phyloP scores from a whole-genome alignment of 2,797 vertebrate genomes.

The Spea hammondii region DNA sequence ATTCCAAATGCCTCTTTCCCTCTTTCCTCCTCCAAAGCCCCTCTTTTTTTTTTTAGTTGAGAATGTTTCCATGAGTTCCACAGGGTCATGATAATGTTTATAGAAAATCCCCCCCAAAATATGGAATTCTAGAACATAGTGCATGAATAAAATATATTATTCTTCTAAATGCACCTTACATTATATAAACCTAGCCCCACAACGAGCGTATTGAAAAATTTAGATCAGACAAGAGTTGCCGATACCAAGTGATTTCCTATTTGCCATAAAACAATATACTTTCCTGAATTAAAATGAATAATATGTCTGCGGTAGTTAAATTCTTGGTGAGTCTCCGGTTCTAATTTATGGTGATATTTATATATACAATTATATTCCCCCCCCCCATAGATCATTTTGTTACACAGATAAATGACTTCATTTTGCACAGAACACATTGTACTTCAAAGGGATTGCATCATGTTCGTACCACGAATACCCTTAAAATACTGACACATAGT shows the following conservation, averaged over 20 bases:
- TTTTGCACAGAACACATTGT: constrained; percentile 28
- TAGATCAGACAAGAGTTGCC: background rate
- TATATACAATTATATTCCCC: background rate
- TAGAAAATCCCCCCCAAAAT: too few relatives aligned
- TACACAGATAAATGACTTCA: constrained; percentile 16
- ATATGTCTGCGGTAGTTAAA: constrained; percentile 16
- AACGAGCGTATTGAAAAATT: background rate
- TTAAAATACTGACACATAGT: background rate
- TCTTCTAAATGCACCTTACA: too few relatives aligned
- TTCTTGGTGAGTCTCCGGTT: constrained; percentile 23
- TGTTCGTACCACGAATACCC: constrained; percentile 25
- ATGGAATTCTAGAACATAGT: too few relatives aligned
- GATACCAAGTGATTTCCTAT: constrained; percentile 3
- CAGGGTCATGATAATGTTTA: too few relatives aligned
- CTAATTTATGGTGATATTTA: constrained; percentile 6
- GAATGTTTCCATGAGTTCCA: too few relatives aligned
- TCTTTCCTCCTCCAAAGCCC: too few relatives aligned
- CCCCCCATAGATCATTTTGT: background rate
- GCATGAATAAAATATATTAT: too few relatives aligned
- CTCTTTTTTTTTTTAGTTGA: too few relatives aligned
- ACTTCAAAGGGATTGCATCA: constrained; percentile 36
- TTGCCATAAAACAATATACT: constrained; percentile 7
- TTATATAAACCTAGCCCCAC: too few relatives aligned
- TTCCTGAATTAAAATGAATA: background rate
- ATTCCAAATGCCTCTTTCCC: too few relatives aligned